phyloP scores from a whole-genome alignment of 2,888 invertebrate genomes.

The Octodonta nipae region DNA sequence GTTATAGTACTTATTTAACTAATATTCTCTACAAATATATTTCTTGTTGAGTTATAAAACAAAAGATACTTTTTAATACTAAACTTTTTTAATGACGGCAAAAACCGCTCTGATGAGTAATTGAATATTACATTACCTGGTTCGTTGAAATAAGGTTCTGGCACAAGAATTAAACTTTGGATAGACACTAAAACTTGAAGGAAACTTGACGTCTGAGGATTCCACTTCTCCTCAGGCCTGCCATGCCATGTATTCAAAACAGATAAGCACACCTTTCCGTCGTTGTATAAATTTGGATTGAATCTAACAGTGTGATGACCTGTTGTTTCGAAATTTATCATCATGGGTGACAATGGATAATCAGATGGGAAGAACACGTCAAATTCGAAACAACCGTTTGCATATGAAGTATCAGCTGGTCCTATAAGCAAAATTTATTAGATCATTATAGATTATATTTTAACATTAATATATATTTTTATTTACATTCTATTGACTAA shows the following conservation, averaged over 20 bases:
- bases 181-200: conserved; percentile 86
- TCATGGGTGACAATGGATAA: conserved; percentile 59
- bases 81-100: too few relatives aligned
- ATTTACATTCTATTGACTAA: too few relatives aligned
- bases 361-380: conserved; percentile 82
- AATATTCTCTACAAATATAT: too few relatives aligned
- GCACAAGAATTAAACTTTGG: conserved; percentile 80
- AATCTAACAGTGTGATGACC: conserved; percentile 80
- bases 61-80: too few relatives aligned
- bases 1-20: too few relatives aligned
- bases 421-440: conserved; percentile 34
- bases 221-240: conserved; percentile 93
- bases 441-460: too few relatives aligned
- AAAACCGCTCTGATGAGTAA: too few relatives aligned
- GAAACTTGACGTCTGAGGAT: conserved; percentile 87
- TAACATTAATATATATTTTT: too few relatives aligned
- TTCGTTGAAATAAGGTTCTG: conserved; percentile 90
- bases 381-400: conserved; percentile 82
- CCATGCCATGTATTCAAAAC: conserved; percentile 95
- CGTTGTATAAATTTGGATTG: conserved; percentile 88
- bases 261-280: conserved; percentile 86
- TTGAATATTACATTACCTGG: conserved; percentile 53
- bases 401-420: conserved; percentile 82
- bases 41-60: too few relatives aligned
- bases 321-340: conserved; percentile 81